These are phyloP conservation scores for Tiaroga cobitis DNA, from an alignment of 2,797 vertebrate genomes.

Conservation along the genomic window DNA sequence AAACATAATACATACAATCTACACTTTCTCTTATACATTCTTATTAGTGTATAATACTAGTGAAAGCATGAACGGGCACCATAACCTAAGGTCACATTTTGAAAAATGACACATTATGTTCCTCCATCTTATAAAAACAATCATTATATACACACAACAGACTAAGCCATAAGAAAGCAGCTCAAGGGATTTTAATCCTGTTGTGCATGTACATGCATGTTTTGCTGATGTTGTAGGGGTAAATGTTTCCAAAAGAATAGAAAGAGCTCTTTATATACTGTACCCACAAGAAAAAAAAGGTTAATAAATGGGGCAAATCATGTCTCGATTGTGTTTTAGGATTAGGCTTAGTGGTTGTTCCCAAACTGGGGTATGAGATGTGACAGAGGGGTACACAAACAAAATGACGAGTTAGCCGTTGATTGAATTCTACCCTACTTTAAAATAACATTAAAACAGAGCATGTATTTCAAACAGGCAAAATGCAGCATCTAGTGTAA, in stretches of 20 bases:
- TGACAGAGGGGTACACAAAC: not conserved
- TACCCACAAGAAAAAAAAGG: not conserved
- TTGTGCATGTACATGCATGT: conserved; percentile 5
- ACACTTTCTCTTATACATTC: not conserved
- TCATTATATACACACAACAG: not conserved
- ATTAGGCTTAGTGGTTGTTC: not conserved
- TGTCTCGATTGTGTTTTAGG: not conserved
- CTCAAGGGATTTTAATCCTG: not conserved
- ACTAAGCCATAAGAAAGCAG: not conserved
- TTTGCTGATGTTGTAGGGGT: not conserved
- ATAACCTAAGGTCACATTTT: conserved; percentile 1
- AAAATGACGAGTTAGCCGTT: not conserved
- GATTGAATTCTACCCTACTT: not conserved
- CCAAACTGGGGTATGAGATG: not conserved
- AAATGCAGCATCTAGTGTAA: not conserved
- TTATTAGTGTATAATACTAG: too few species aligned
- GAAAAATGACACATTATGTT: not conserved
- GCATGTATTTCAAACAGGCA: not conserved
- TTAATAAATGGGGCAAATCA: not conserved
- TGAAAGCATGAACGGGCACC: not conserved
- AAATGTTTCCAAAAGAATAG: not conserved
- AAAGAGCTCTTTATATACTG: not conserved
- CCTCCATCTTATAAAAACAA: conserved; percentile 9
- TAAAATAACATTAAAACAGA: not conserved
- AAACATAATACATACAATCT: not conserved